Conservation (phyloP, 92 coral and sea anemone genomes). For the Epizoanthus scotinus region DNA sequence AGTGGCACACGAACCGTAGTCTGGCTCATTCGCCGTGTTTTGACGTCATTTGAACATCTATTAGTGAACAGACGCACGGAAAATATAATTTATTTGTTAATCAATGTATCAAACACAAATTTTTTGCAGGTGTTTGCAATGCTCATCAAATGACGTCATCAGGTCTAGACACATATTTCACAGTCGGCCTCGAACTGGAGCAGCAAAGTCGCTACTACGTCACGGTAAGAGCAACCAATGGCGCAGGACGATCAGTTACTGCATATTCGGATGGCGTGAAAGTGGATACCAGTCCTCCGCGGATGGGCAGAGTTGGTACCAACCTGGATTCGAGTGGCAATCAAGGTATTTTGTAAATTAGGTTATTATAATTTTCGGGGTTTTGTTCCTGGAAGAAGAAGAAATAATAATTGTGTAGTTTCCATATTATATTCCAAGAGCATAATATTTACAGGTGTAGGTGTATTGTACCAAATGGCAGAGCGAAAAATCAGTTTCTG, state of each 20-base stretch:
- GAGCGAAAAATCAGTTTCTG: no score
- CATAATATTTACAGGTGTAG: no score
- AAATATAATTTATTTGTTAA: no score
- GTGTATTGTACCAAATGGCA: no score
- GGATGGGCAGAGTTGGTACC: conserved; percentile 42
- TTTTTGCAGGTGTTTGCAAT: conserved; percentile 69
- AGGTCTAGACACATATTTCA: conserved; percentile 55
- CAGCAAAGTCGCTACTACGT: conserved; percentile 74
- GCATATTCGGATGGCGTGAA: conserved; percentile 83
- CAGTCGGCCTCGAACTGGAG: conserved; percentile 43
- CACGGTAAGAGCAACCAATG: conserved; percentile 87
- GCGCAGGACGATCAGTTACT: conserved; percentile 75
- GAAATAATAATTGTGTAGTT: not conserved
- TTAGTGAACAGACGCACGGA: no score
- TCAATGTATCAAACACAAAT: not conserved
- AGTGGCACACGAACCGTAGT: no score
- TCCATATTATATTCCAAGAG: not conserved
- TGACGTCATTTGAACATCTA: no score
- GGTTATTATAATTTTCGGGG: no score
- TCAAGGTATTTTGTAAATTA: not conserved
- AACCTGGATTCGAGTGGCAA: conserved; percentile 23
- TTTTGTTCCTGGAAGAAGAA: no score
- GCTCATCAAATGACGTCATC: conserved; percentile 59
- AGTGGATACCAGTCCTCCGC: conserved; percentile 78
- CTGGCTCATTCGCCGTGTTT: no score